phyloP scores from a whole-genome alignment of 2,113 vertebrate species.

The Ardeotis arabs region DNA sequence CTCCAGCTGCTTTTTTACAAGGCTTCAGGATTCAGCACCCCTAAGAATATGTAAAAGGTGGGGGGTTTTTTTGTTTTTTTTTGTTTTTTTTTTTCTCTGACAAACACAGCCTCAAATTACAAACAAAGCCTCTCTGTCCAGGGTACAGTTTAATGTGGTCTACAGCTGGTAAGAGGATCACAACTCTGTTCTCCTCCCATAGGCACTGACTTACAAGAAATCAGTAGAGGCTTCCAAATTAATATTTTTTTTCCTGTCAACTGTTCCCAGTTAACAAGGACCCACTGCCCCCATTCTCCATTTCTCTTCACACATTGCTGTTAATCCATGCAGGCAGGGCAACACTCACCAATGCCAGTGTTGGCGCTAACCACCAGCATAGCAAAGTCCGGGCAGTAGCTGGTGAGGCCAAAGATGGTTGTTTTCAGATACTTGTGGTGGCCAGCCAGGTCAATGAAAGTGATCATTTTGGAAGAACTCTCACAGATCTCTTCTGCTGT shows the following conservation, averaged over 20 bases:
- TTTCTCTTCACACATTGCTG: neutral
- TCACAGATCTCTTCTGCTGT: conserved; percentile 98
- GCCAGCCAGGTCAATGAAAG: conserved; percentile 97
- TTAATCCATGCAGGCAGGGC: neutral
- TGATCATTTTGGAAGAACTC: conserved; percentile 99
- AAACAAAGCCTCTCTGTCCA: neutral
- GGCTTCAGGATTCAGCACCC: neutral
- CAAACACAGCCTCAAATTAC: neutral
- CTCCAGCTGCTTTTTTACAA: neutral
- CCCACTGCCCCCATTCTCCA: neutral
- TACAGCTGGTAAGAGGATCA: neutral
- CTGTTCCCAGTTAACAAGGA: neutral
- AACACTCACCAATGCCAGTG: conserved; percentile 90
- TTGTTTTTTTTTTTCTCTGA: neutral
- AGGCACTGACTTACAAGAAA: neutral
- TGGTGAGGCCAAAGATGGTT: conserved; percentile 98
- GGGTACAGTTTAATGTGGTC: neutral
- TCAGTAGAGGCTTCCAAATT: neutral
- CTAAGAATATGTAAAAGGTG: neutral
- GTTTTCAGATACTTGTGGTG: conserved; percentile 99
- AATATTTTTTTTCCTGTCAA: neutral
- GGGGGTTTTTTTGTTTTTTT: neutral
- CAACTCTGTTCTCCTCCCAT: neutral
- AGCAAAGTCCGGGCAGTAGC: conserved; percentile 98
- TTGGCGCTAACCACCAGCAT: conserved; percentile 97